A percentile compares a stretch with the other conserved stretches of the same genome.
Evolutionary conservation across 2,797 vertebrate genomes (phyloP).

Genomic region (Channallabes apus): DNA sequence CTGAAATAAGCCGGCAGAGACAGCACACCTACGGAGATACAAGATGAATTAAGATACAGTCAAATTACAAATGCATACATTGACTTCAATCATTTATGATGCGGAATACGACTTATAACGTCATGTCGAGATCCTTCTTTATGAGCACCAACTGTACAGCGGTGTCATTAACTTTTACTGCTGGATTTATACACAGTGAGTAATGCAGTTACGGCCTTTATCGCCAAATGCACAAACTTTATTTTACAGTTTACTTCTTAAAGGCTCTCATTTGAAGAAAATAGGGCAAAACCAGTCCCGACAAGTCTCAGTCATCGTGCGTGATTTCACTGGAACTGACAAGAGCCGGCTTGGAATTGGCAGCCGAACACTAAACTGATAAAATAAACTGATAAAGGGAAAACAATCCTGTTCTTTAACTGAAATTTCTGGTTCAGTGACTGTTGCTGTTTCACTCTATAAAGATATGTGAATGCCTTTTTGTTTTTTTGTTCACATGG

Average conservation of each 20-base stretch:
- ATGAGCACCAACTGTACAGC: neutral
- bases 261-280: conserved; percentile 10
- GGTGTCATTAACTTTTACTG: conserved; percentile 35
- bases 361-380: neutral
- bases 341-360: conserved; percentile 18
- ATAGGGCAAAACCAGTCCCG: conserved; percentile 14
- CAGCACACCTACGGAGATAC: conserved; percentile 77
- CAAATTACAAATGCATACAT: neutral
- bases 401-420: neutral
- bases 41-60: neutral
- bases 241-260: conserved; percentile 23
- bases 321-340: conserved; percentile 18
- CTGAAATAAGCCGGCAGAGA: conserved; percentile 96
- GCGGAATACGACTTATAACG: neutral
- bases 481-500: neutral
- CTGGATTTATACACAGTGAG: conserved; percentile 34
- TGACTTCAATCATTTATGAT: neutral
- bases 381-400: conserved; percentile 21
- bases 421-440: conserved; percentile 1
- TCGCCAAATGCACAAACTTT: conserved; percentile 23
- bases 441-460: neutral
- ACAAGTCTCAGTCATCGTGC: conserved; percentile 19
- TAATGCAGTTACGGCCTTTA: conserved; percentile 34
- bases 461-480: neutral
- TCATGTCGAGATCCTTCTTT: neutral